These are phyloP conservation scores for Mycetomoellerius zeteki DNA, from an alignment of 1,140 invertebrate genomes.

Conservation along the genomic window DNA sequence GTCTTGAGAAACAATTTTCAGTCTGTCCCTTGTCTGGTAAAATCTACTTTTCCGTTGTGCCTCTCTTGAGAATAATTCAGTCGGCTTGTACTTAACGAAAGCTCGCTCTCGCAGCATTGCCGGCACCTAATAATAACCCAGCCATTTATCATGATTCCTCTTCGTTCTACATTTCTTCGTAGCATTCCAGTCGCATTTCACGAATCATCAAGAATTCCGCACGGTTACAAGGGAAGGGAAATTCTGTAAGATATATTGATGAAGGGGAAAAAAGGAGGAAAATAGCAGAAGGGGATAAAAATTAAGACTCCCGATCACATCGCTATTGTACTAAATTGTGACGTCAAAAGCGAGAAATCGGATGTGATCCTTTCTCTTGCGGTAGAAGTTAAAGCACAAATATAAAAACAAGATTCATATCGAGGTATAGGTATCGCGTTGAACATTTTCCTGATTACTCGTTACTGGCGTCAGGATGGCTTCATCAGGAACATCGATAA, in stretches of 20 bases:
- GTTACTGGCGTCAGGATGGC: slow-evolving; percentile 8
- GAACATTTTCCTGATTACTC: slow-evolving; percentile 15
- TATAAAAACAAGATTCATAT: neutral
- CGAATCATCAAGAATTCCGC: slow-evolving; percentile 49
- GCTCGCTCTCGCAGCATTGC: slow-evolving; percentile 47
- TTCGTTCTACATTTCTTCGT: slow-evolving; percentile 32
- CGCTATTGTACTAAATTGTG: slow-evolving; percentile 29
- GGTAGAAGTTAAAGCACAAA: neutral
- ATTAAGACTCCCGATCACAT: slow-evolving; percentile 21
- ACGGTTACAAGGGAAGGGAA: slow-evolving; percentile 19
- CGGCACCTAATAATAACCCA: slow-evolving; percentile 55
- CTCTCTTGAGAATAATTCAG: slow-evolving; percentile 45
- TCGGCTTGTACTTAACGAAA: slow-evolving; percentile 68
- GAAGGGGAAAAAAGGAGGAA: neutral
- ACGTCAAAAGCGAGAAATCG: slow-evolving; percentile 34
- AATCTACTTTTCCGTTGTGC: slow-evolving; percentile 32
- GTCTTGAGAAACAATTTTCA: slow-evolving; percentile 36
- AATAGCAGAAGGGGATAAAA: neutral
- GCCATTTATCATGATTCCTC: slow-evolving; percentile 48
- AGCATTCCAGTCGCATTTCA: slow-evolving; percentile 59
- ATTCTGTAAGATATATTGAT: slow-evolving; percentile 35
- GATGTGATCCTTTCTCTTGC: neutral
- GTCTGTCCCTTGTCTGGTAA: slow-evolving; percentile 2
- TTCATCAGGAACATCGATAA: slow-evolving; percentile 21
- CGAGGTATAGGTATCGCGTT: slow-evolving; percentile 5